These are phyloP conservation scores for Diadromus collaris DNA, from an alignment of 2,888 invertebrate genomes.

Conservation along the genomic window DNA sequence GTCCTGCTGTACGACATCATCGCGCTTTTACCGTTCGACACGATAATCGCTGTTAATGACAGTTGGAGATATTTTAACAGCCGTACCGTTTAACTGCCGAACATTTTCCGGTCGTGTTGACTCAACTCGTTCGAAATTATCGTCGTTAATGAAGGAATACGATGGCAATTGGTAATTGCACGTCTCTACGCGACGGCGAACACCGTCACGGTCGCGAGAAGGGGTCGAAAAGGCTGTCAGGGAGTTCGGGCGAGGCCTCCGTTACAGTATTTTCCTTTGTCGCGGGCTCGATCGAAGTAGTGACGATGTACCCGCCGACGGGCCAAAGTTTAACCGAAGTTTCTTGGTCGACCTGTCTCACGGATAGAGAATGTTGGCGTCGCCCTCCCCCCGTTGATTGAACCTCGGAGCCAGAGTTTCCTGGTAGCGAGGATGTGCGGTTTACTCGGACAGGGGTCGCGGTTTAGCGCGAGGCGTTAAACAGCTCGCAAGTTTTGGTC, in stretches of 20 bases:
- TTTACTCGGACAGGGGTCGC: conserved; percentile 44
- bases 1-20: conserved; percentile 34
- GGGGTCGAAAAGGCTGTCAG: conserved; percentile 14
- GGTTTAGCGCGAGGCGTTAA: conserved; percentile 73
- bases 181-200: background rate
- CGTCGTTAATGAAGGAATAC: conserved; percentile 7
- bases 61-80: conserved; percentile 25
- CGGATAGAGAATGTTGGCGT: conserved; percentile 49
- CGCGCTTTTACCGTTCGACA: conserved; percentile 23
- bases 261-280: conserved; percentile 21
- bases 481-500: conserved; percentile 77
- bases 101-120: background rate
- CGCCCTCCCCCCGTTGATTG: conserved; percentile 46
- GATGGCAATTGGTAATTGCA: conserved; percentile 7
- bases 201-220: background rate
- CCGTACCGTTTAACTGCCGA: conserved; percentile 1
- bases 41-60: conserved; percentile 13
- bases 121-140: background rate
- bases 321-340: conserved; percentile 71
- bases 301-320: conserved; percentile 20
- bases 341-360: conserved; percentile 61
- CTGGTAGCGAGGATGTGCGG: conserved; percentile 20
- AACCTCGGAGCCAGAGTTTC: conserved; percentile 32
- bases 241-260: background rate
- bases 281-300: conserved; percentile 13